A percentile compares a stretch with the other conserved stretches of the same genome.
These are phyloP conservation scores for Lithophane socia DNA, from an alignment of 2,888 invertebrate species.

Conservation along the genomic window DNA sequence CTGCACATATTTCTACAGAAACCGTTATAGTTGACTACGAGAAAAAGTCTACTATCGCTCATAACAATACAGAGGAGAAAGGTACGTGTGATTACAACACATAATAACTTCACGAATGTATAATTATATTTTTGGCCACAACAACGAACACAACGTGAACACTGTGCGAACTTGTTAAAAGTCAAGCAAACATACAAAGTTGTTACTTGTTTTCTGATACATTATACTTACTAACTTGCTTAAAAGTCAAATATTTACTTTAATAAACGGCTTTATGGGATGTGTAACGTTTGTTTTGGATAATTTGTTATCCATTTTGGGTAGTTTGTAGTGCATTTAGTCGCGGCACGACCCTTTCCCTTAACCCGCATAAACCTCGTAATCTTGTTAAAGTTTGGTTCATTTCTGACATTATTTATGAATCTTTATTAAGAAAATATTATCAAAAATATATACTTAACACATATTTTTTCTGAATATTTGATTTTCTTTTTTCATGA, in stretches of 20 bases:
- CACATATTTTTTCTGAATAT: too few species aligned
- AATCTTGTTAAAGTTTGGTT: conserved; percentile 45
- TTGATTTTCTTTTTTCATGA: too few species aligned
- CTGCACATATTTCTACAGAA: conserved; percentile 17
- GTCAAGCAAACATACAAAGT: conserved; percentile 22
- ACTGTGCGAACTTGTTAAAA: conserved; percentile 41
- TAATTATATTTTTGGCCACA: conserved; percentile 57
- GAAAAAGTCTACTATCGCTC: conserved; percentile 30
- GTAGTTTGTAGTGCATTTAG: conserved; percentile 50
- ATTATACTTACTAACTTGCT: conserved; percentile 3
- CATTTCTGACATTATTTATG: conserved; percentile 30
- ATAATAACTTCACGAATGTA: conserved; percentile 44
- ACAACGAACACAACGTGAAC: conserved; percentile 20
- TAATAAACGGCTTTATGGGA: conserved; percentile 42
- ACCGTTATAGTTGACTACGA: conserved; percentile 20
- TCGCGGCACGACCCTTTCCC: conserved; percentile 18
- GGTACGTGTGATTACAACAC: conserved; percentile 33
- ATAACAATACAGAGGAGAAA: conserved; percentile 36
- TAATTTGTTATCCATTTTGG: conserved; percentile 45
- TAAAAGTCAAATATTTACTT: conserved; percentile 51
- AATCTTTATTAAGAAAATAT: conserved; percentile 30
- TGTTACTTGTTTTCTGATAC: conserved; percentile 24
- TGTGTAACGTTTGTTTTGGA: conserved; percentile 45
- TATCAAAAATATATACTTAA: too few species aligned
- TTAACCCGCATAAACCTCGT: conserved; percentile 31